These are phyloP conservation scores for Homalodisca vitripennis DNA, from an alignment of 1,140 invertebrate genomes.

Conservation along the genomic window DNA sequence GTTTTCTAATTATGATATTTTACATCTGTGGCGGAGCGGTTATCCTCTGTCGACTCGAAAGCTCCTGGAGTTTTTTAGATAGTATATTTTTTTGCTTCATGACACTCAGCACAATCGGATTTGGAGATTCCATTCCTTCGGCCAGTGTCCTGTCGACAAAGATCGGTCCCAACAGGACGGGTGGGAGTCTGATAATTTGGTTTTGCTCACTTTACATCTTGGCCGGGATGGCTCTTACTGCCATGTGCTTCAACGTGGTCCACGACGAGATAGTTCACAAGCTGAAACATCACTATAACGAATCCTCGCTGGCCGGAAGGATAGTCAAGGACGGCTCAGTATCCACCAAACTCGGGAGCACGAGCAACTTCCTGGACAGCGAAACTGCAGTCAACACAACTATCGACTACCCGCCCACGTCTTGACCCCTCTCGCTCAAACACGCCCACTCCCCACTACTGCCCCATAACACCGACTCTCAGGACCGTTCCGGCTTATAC, in stretches of 20 bases:
- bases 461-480: too few species aligned
- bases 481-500: too few species aligned
- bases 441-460: too few species aligned
- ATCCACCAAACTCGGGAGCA: slow-evolving; percentile 16
- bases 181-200: slow-evolving; percentile 69
- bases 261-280: slow-evolving; percentile 89
- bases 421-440: too few species aligned
- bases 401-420: slow-evolving; percentile 18
- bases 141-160: slow-evolving; percentile 48
- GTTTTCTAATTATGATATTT: slow-evolving; percentile 73
- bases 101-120: slow-evolving; percentile 89
- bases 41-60: slow-evolving; percentile 80
- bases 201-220: slow-evolving; percentile 95
- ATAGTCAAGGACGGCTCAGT: background rate
- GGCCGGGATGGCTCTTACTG: slow-evolving; percentile 92
- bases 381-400: slow-evolving; percentile 7
- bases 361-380: slow-evolving; percentile 21
- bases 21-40: slow-evolving; percentile 88
- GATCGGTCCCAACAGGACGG: slow-evolving; percentile 39
- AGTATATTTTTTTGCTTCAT: slow-evolving; percentile 95
- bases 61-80: slow-evolving; percentile 68
- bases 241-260: slow-evolving; percentile 97
- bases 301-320: slow-evolving; percentile 1
- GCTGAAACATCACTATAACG: slow-evolving; percentile 57
- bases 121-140: slow-evolving; percentile 83